Base-by-base conservation (phyloP, 2,888 invertebrate genomes). In the Microdon myrmicae region DNA sequence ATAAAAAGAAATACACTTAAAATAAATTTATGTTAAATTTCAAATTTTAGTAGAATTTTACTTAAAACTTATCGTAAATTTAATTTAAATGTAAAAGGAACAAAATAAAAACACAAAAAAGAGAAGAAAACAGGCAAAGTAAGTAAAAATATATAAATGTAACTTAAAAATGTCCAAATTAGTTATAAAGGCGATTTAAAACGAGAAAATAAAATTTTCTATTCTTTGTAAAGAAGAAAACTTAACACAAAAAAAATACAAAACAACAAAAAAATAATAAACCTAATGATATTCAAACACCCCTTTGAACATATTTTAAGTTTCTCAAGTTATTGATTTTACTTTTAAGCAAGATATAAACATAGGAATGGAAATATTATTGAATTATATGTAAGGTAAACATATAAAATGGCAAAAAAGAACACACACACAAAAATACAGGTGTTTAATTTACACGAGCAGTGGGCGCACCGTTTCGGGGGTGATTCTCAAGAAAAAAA, bases 111-210 rank as follows among this genome's bases (percentile, higher is more conserved):
- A 12, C 12, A 9, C 14, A 9, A 35, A 17, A 34, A 31, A 29
- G 25, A 38, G 25, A 32, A 32, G 14, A 54, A 22, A 29, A 12
- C 31, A 39, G 38, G 31, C 13, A 23, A 44, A 31, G 48, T 47
- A 28, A 37, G 12, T 44, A 37, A 41, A 28, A 41, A 41, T 31
- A 43, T 43, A 43, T 64, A 64, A 56, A 56, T 64, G 44, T 56
- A 56, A 64, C 45, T 47, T 51, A 56, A 25, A 37, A 51, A 51
- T 51, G 64, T 64, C 64, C 64, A 64, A 58, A 64, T 64, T 64
- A 64, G 61, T 64, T 47, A 47, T 61, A 49, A 31, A 25, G 47
- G 31, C 14, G 6, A 13, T 14, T 3, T 19, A 34, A 38, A 19
- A 28, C 20, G 49, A 49, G 38, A 32, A 48, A 43, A 47, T 51